Evolutionary conservation across 2,888 invertebrate genomes (phyloP).

Genomic region (Drosophila vallismaia): DNA sequence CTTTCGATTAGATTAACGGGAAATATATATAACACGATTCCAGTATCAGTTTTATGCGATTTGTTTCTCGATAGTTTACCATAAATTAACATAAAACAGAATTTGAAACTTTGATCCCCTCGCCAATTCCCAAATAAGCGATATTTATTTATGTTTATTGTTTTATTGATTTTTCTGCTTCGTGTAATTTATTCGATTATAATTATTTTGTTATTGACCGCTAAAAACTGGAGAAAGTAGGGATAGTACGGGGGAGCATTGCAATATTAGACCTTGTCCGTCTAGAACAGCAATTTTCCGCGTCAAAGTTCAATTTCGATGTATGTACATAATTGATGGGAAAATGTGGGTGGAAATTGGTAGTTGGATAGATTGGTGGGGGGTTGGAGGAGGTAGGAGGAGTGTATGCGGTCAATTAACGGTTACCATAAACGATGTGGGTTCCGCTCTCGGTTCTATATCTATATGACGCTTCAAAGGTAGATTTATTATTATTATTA

Average conservation of each 20-base stretch:
- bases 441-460: slow-evolving; percentile 19
- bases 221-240: too few species aligned
- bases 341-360: slow-evolving; percentile 25
- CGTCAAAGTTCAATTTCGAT: slow-evolving; percentile 72
- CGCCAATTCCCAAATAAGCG: too few species aligned
- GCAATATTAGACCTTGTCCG: not conserved
- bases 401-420: slow-evolving; percentile 32
- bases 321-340: slow-evolving; percentile 59
- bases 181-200: slow-evolving; percentile 25
- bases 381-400: too few species aligned
- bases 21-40: not conserved
- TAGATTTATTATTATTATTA: slow-evolving; percentile 42
- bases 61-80: not conserved
- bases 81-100: slow-evolving; percentile 17
- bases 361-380: not conserved
- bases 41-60: not conserved
- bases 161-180: slow-evolving; percentile 28
- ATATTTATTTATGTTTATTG: slow-evolving; percentile 28
- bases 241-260: not conserved
- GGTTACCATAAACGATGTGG: slow-evolving; percentile 27
- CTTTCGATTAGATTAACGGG: slow-evolving; percentile 15
- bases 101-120: slow-evolving; percentile 22
- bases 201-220: slow-evolving; percentile 35
- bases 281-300: slow-evolving; percentile 18
- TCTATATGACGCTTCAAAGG: slow-evolving; percentile 48